A percentile compares a stretch with the other conserved stretches of the same genome.
Evolutionary conservation across 2,888 invertebrate genomes (phyloP).

Genomic region (Oxycera nigricornis): DNA sequence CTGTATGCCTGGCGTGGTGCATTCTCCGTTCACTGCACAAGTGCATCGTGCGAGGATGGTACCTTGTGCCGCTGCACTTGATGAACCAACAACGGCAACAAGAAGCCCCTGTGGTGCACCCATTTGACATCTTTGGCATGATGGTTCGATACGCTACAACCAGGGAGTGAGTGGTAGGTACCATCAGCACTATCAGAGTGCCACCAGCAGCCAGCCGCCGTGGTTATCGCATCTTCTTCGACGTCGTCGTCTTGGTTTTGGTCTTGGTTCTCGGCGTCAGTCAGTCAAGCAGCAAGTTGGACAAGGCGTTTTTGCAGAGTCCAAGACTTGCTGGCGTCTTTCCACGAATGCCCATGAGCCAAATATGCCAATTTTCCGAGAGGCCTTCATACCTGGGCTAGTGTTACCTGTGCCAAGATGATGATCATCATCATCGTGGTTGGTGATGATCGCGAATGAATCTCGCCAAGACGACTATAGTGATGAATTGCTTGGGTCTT

Average conservation of each 20-base stretch:
- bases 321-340: constrained; percentile 13
- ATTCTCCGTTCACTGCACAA: constrained; percentile 2
- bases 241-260: not conserved
- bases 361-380: constrained; percentile 12
- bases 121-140: constrained; percentile 24
- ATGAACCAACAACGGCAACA: not conserved
- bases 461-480: too few species aligned
- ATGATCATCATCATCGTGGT: not conserved
- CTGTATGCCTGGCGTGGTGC: not conserved
- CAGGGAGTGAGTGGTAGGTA: not conserved
- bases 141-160: not conserved
- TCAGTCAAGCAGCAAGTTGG: constrained; percentile 22
- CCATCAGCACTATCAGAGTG: not conserved
- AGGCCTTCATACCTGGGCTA: constrained; percentile 21
- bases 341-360: constrained; percentile 1
- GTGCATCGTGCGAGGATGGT: constrained; percentile 5
- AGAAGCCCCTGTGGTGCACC: constrained; percentile 14
- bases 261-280: not conserved
- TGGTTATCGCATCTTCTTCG: not conserved
- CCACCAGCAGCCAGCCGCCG: not conserved
- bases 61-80: not conserved
- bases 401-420: not conserved
- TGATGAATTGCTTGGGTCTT: constrained; percentile 11
- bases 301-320: constrained; percentile 12
- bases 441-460: not conserved